Conservation (phyloP, 2,113 vertebrate species). For the Phalacrocorax brasilianus region DNA sequence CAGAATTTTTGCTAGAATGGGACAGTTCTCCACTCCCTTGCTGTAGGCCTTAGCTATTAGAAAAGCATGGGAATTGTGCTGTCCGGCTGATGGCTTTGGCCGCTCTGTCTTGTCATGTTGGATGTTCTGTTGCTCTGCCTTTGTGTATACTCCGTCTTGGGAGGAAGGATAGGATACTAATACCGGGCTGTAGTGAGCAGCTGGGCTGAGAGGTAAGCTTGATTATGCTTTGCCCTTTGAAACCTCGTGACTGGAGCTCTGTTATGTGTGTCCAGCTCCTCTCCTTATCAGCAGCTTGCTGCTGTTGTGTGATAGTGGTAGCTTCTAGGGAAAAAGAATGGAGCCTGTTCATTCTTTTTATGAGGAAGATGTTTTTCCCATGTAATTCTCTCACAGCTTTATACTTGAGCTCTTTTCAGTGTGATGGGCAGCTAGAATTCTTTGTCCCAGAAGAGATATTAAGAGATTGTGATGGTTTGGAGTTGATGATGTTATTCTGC, state of each 20-base stretch:
- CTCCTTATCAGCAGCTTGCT: background rate
- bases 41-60: background rate
- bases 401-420: background rate
- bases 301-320: background rate
- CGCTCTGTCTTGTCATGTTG: background rate
- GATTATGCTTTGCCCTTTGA: constrained; percentile 7
- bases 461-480: background rate
- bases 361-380: background rate
- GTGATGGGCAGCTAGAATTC: background rate
- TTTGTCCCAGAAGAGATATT: background rate
- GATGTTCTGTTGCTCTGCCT: background rate
- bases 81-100: background rate
- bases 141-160: background rate
- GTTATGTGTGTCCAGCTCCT: background rate
- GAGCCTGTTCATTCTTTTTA: background rate
- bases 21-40: background rate
- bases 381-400: background rate
- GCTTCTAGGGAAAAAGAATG: background rate
- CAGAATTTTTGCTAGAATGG: background rate
- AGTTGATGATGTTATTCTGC: background rate
- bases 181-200: fast-evolving
- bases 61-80: fast-evolving
- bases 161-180: background rate
- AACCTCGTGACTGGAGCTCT: background rate
- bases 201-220: background rate